These are phyloP conservation scores for Sebastes hubbsi DNA, from an alignment of 2,797 vertebrate species.

Conservation along the genomic window DNA sequence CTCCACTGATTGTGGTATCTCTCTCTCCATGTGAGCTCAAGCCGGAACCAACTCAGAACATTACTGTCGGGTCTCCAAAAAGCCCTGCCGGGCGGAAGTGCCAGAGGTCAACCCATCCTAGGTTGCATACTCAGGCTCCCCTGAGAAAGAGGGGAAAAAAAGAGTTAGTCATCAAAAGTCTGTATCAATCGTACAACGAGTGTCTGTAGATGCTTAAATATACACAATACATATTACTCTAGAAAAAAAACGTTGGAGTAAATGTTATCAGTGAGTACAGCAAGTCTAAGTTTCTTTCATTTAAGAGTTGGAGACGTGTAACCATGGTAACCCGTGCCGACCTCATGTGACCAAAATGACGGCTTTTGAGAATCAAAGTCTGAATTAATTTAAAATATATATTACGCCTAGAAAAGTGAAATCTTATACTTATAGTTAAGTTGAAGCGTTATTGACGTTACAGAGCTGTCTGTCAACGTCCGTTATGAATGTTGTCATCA, in stretches of 20 bases:
- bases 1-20: neutral
- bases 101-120: constrained; percentile 10
- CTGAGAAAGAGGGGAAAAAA: constrained; percentile 42
- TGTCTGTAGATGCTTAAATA: neutral
- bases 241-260: neutral
- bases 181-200: neutral
- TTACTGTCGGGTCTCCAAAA: constrained; percentile 81
- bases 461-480: too few relatives aligned
- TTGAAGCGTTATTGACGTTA: too few relatives aligned
- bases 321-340: too few relatives aligned
- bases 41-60: constrained; percentile 81
- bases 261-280: neutral
- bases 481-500: too few relatives aligned
- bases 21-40: constrained; percentile 49
- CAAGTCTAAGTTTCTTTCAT: neutral
- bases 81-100: constrained; percentile 56
- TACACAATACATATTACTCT: neutral
- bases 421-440: too few relatives aligned
- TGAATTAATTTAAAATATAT: too few relatives aligned
- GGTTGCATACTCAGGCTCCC: constrained; percentile 18
- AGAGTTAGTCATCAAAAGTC: neutral
- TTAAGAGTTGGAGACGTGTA: too few relatives aligned
- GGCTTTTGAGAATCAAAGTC: too few relatives aligned
- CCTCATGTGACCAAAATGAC: too few relatives aligned
- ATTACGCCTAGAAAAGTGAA: too few relatives aligned